These are phyloP conservation scores for Osmerus mordax DNA, from an alignment of 2,113 vertebrate species.

Conservation along the genomic window DNA sequence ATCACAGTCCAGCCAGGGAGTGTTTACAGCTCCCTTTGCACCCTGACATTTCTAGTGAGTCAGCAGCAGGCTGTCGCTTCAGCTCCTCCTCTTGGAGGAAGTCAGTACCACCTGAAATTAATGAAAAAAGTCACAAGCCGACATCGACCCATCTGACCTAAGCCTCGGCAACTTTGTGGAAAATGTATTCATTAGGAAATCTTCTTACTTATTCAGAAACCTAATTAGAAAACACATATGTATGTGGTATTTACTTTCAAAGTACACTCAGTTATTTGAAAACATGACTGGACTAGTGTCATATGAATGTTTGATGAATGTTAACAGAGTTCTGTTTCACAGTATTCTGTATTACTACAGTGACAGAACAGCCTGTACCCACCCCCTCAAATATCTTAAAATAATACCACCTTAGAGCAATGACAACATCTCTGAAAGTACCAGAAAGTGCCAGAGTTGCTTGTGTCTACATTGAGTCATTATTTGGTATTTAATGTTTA, in stretches of 20 bases:
- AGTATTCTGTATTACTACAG: background rate
- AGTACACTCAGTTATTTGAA: background rate
- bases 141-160: background rate
- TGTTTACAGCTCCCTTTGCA: background rate
- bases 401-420: no score
- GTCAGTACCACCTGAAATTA: constrained; percentile 35
- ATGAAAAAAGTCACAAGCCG: constrained; percentile 20
- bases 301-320: no score
- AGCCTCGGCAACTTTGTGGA: constrained; percentile 15
- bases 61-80: constrained; percentile 21
- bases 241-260: background rate
- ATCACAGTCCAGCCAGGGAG: background rate
- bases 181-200: constrained; percentile 25
- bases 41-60: constrained; percentile 17
- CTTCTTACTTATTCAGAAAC: background rate
- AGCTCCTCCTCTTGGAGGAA: constrained; percentile 6
- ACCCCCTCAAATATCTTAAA: no score
- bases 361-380: no score
- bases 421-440: no score
- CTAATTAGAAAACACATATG: background rate
- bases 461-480: no score
- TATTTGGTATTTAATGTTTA: no score
- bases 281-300: background rate
- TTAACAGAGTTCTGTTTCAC: background rate
- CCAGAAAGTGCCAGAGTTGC: no score